Evolutionary conservation across 2,113 vertebrate species (phyloP).

Genomic region (Tonatia bakeri): DNA sequence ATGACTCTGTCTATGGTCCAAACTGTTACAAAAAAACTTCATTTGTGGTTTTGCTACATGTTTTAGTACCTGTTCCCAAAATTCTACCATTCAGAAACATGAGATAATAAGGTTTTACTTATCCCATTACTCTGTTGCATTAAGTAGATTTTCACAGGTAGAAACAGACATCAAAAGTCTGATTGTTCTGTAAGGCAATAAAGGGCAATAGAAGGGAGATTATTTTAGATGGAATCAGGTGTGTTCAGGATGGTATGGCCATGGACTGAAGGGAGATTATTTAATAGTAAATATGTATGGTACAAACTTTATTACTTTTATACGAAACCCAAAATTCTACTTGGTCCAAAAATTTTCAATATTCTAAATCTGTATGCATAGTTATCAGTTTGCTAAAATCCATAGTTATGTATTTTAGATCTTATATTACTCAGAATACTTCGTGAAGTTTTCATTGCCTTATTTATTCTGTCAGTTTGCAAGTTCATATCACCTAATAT

Average conservation of each 20-base stretch:
- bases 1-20: background rate
- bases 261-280: slow-evolving; percentile 19
- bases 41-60: background rate
- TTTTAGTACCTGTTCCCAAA: background rate
- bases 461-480: slow-evolving; percentile 32
- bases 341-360: slow-evolving; percentile 56
- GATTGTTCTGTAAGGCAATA: slow-evolving; percentile 48
- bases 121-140: background rate
- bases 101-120: slow-evolving; percentile 37
- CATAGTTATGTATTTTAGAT: slow-evolving; percentile 10
- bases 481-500: slow-evolving; percentile 52
- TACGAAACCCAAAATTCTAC: slow-evolving; percentile 53
- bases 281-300: slow-evolving; percentile 42
- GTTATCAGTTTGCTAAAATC: slow-evolving; percentile 41
- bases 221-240: background rate
- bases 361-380: slow-evolving; percentile 8
- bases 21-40: background rate
- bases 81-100: slow-evolving; percentile 2
- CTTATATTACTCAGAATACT: slow-evolving; percentile 28
- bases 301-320: slow-evolving; percentile 59
- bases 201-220: slow-evolving; percentile 40
- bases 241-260: too few relatives aligned
- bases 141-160: slow-evolving; percentile 47
- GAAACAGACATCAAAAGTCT: slow-evolving; percentile 62
- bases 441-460: background rate